Percentiles rank a stretch among this genome's conserved stretches.
Conservation (phyloP, 2,797 vertebrate species). For the Pangasius djambal region DNA sequence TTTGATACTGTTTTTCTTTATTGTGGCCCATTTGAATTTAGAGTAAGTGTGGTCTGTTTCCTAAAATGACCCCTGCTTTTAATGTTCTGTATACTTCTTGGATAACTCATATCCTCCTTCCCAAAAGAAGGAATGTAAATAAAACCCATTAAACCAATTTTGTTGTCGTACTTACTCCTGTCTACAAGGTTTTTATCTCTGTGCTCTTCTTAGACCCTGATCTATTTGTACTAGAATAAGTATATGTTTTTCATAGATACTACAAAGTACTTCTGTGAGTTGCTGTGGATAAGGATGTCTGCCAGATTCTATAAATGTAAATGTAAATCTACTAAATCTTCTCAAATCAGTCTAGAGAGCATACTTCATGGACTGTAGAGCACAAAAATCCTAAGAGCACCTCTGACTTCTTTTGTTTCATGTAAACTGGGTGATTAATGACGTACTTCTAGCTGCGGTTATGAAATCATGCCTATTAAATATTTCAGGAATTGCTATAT, state of each 20-base stretch:
- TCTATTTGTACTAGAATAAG: neutral
- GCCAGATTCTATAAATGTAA: neutral
- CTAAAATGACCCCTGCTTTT: no score
- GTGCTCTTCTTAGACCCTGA: neutral
- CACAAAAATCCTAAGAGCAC: neutral
- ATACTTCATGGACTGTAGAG: neutral
- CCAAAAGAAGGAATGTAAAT: neutral
- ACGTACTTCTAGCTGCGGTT: neutral
- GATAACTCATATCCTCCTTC: neutral
- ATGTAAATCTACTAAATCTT: neutral
- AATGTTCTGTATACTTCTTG: no score
- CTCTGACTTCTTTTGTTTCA: neutral
- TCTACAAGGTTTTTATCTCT: neutral
- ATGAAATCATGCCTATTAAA: constrained; percentile 10
- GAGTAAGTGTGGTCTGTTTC: no score
- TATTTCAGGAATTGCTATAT: constrained; percentile 1
- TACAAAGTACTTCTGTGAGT: neutral
- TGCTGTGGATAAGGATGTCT: neutral
- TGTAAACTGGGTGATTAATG: constrained; percentile 6
- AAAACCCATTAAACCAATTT: neutral
- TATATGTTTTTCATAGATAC: neutral
- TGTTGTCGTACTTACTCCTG: neutral
- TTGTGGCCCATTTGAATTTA: no score
- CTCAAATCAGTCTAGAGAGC: neutral
- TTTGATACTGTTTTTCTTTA: no score